A percentile compares a stretch with the other conserved stretches of the same genome.
Evolutionary conservation across 2,113 vertebrate genomes (phyloP).

Genomic region (Albula glossodonta): DNA sequence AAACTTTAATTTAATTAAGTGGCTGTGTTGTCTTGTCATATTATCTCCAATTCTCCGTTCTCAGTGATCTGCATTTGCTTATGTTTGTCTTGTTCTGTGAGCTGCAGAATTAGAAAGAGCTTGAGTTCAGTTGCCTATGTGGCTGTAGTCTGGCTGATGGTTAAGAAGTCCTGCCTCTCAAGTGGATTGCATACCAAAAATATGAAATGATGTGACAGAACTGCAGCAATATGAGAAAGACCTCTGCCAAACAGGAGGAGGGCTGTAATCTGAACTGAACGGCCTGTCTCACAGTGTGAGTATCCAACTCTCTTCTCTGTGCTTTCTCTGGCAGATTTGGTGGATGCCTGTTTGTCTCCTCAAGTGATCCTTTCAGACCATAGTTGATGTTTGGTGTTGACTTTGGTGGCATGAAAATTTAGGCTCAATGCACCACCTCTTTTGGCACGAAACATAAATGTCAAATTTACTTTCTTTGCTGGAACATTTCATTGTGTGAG

Average conservation of each 20-base stretch:
- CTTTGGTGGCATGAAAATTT: too few species aligned
- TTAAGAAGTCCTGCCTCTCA: neutral
- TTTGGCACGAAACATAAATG: neutral
- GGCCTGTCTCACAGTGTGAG: neutral
- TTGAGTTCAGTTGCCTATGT: neutral
- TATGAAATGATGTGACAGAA: neutral
- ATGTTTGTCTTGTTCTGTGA: neutral
- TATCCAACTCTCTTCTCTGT: neutral
- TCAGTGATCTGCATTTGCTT: neutral
- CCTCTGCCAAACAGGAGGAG: neutral
- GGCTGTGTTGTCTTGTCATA: neutral
- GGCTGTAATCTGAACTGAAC: neutral
- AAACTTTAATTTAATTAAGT: neutral
- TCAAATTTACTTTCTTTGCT: neutral
- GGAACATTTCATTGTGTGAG: neutral
- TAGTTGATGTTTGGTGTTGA: neutral
- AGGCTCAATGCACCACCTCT: neutral
- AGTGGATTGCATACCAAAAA: neutral
- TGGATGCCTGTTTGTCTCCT: neutral
- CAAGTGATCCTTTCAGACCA: neutral
- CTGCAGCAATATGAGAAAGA: neutral
- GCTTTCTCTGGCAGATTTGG: neutral
- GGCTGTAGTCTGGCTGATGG: neutral
- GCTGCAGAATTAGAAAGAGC: neutral
- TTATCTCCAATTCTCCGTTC: neutral